Evolutionary conservation across 2,888 invertebrate genomes (phyloP), one percentile per base, ranked within the genome.

Genomic region (Mechanitis mazaeus): DNA sequence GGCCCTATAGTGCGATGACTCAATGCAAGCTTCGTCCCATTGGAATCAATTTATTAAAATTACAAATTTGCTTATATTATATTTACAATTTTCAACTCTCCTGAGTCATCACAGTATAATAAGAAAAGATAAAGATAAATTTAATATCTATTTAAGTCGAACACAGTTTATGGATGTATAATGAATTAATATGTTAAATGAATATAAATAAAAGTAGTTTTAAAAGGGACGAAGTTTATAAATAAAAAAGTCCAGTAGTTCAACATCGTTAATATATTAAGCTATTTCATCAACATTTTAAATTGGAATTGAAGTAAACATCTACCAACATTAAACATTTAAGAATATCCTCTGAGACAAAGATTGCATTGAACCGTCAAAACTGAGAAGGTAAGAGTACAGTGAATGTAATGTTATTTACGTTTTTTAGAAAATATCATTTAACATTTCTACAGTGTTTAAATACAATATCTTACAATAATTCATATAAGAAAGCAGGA

Each of bases 1-100:
- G 79, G 81, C 80, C 81, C 83, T 82, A 89, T 89, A 89, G 87
- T 90, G 89, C 89, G 89, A 89, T 89, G 89, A 90, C 89, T 88
- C 89, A 89, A 89, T 90, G 89, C 89, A 89, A 89, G 84, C 88
- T 89, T 87, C 84, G 85, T 87, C 88, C 83, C 83, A 79, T 83
- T 75, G 78, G 83, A 83, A 77, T 79, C 70, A 66, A 68, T 68
- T 66, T 35, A 61, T 54, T 63, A 59, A 33, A 38, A 59, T n/a
- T 47, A 55, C 57, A 55, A 69, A 72, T 71, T 64, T 70, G 70
- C 69, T 65, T 69, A 71, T 72, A 70, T 72, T 76, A 71, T 67
- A 61, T 71, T 71, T 70, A 68, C 50, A 64, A 63, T 61, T 62
- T 69, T 70, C 68, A 80, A 81, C 82, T 84, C 81, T 83, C 80